Conservation (phyloP, 2,113 vertebrate species). For the Hiodon tergisus region DNA sequence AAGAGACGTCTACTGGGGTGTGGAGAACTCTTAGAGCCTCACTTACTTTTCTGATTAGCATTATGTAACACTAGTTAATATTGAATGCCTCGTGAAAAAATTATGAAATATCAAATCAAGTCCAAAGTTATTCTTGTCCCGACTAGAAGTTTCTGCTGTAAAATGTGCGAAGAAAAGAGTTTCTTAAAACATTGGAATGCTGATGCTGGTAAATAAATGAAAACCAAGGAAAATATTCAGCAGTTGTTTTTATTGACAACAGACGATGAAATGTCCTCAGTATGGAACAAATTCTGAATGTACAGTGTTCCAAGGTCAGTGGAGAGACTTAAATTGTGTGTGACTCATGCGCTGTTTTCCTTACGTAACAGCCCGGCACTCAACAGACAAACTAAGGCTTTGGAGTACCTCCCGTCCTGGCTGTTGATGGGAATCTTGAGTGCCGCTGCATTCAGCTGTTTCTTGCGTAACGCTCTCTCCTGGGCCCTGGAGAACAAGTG, state of each 20-base stretch:
- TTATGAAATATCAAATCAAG: conserved; percentile 40
- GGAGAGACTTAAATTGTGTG: background rate
- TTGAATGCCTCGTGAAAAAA: conserved; percentile 56
- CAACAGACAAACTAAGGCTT: conserved; percentile 27
- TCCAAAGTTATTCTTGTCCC: conserved; percentile 40
- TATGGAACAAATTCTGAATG: background rate
- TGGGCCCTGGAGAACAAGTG: background rate
- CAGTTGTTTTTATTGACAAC: background rate
- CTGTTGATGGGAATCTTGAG: conserved; percentile 31
- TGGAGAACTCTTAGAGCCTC: conserved; percentile 49
- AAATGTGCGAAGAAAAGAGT: conserved; percentile 7
- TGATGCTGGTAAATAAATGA: background rate
- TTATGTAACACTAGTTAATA: conserved; percentile 62
- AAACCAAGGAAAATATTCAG: background rate
- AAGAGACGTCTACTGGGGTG: conserved; percentile 48
- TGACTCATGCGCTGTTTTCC: conserved; percentile 43
- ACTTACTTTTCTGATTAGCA: conserved; percentile 52
- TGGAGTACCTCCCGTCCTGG: conserved; percentile 24
- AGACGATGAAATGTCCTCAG: conserved; percentile 20
- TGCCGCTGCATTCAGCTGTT: background rate
- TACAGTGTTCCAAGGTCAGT: background rate
- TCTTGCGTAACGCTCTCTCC: conserved; percentile 12
- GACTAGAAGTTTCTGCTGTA: conserved; percentile 26
- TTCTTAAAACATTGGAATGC: background rate
- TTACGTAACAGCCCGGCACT: conserved; percentile 34